Percentiles rank a stretch among this genome's conserved stretches.
phyloP scores from a whole-genome alignment of 2,113 vertebrate species.

The Toxotes chatareus region DNA sequence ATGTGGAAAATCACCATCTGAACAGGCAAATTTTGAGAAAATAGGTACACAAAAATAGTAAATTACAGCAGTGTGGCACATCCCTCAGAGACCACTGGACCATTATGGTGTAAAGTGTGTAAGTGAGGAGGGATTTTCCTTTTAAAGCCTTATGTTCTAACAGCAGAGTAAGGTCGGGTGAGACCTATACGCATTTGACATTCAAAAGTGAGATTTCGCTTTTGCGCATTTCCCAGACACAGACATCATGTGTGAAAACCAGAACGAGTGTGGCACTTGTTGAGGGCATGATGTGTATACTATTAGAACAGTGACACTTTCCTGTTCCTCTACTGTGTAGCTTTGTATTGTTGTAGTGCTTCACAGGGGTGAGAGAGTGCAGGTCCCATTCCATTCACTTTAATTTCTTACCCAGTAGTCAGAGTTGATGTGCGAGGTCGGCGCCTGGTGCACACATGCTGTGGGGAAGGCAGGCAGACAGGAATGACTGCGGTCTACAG shows the following conservation, averaged over 20 bases:
- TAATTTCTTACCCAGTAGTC: constrained; percentile 44
- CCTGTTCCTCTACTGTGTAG: background rate
- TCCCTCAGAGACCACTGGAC: background rate
- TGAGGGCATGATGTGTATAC: background rate
- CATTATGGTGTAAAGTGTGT: background rate
- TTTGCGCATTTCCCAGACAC: background rate
- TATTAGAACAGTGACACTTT: background rate
- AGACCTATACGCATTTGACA: background rate
- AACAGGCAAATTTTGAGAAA: constrained; percentile 23
- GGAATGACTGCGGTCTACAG: constrained; percentile 70
- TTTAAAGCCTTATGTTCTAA: background rate
- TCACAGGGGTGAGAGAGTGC: constrained; percentile 28
- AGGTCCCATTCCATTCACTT: constrained; percentile 49
- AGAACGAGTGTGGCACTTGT: background rate
- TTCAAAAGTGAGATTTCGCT: background rate
- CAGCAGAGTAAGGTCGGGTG: background rate
- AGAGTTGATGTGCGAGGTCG: constrained; percentile 39
- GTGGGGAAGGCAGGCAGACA: constrained; percentile 54
- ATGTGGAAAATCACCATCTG: constrained; percentile 27
- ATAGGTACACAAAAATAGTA: constrained; percentile 19
- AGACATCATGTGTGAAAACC: background rate
- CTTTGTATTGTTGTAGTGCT: constrained; percentile 14
- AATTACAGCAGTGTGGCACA: constrained; percentile 22
- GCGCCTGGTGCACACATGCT: constrained; percentile 71
- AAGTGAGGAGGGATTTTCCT: constrained; percentile 4